Evolutionary conservation across 2,113 vertebrate species (phyloP), one percentile per base, ranked within the genome.

Genomic region (Apeltes quadracus): DNA sequence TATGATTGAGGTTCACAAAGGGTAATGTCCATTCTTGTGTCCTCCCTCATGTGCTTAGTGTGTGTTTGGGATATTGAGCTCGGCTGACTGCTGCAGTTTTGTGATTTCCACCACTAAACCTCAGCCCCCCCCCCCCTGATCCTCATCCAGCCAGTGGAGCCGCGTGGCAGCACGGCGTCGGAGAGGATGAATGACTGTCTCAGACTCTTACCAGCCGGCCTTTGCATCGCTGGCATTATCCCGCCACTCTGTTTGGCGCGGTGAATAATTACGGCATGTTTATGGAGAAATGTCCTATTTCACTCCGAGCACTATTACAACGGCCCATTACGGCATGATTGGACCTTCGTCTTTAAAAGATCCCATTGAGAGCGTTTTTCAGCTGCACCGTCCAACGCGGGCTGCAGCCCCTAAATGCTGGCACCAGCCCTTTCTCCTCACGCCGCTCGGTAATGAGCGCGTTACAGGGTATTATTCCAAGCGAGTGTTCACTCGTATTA

Each of bases 151-250:
- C 76, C 79, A 64, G 56, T 39, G 76, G 66, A 87, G 78, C 78
- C 80, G 67, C 66, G 55, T 80, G 81, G 84, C 81, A 83, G 72
- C 83, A 68, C 72, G 72, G 69, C 57, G 38, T 67, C 76, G 66
- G 79, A 72, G 78, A 81, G 76, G 81, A 88, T 82, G 90, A 86
- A 89, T 87, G 83, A 86, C 84, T 87, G 82, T 87, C 83, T 92
- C 72, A 23, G 70, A 86, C 84, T 90, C 84, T 83, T 71, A 85
- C 74, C 64, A 79, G 79, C 81, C 72, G 68, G 76, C 72, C 76
- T 72, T 84, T 93, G 91, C 91, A 93, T 93, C 88, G 90, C 72
- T 88, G 91, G 90, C 89, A 91, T 90, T 88, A 87, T 88, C 86
- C 79, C 70, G 61, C 81, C 69, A 78, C 70, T 80, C 81, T 72